phyloP scores from a whole-genome alignment of 2,888 invertebrate genomes.

The Halictus ligatus region DNA sequence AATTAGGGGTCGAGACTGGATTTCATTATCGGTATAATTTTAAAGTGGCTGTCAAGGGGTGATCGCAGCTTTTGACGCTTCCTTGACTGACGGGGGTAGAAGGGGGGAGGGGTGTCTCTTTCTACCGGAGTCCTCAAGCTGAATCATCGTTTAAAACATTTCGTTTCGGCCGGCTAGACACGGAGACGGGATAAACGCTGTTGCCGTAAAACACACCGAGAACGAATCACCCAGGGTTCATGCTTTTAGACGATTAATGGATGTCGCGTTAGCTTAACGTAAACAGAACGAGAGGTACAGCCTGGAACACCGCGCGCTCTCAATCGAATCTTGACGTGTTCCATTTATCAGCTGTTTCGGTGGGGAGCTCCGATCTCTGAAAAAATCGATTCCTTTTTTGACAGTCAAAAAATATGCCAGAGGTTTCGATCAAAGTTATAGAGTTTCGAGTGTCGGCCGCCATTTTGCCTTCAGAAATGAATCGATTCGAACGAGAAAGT shows the following conservation, averaged over 20 bases:
- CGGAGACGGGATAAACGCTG: slow-evolving; percentile 34
- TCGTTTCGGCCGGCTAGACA: slow-evolving; percentile 62
- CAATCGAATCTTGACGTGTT: background rate
- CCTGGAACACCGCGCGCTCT: background rate
- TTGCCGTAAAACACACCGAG: slow-evolving; percentile 59
- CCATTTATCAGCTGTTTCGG: background rate
- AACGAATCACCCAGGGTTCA: slow-evolving; percentile 38
- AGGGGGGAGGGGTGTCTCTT: slow-evolving; percentile 57
- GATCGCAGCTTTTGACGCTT: slow-evolving; percentile 75
- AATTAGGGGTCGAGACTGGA: slow-evolving; percentile 80
- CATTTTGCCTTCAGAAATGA: no score
- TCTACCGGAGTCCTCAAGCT: slow-evolving; percentile 63
- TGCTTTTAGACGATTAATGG: slow-evolving; percentile 60
- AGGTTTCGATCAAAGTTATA: background rate
- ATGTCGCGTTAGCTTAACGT: slow-evolving; percentile 4
- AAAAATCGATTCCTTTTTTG: no score
- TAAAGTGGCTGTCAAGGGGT: slow-evolving; percentile 83
- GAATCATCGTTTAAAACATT: slow-evolving; percentile 75
- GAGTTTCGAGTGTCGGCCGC: no score
- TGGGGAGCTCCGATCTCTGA: background rate
- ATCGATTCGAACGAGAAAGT: no score
- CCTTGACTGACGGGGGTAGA: slow-evolving; percentile 68
- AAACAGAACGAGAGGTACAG: slow-evolving; percentile 1
- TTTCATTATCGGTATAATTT: slow-evolving; percentile 84
- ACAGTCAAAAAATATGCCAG: background rate